A percentile compares a stretch with the other conserved stretches of the same genome.
Evolutionary conservation across 1,140 invertebrate genomes (phyloP).

Genomic region (Diorhabda carinulata): DNA sequence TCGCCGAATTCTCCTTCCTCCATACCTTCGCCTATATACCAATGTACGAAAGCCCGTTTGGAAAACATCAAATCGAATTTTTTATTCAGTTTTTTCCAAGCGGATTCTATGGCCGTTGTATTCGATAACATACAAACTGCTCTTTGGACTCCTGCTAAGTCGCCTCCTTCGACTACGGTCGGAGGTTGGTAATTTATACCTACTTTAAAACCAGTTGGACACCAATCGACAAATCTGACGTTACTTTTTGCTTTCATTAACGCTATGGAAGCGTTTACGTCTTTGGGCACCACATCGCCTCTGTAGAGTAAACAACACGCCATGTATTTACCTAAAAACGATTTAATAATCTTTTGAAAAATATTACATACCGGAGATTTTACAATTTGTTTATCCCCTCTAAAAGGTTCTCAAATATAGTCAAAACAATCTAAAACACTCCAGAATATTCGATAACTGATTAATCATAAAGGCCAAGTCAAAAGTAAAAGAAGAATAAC

Average conservation of each 20-base stretch:
- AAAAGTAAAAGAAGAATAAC: too few species aligned
- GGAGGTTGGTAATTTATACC: conserved; percentile 80
- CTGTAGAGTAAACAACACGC: conserved; percentile 72
- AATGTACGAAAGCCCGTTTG: conserved; percentile 70
- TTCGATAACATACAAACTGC: conserved; percentile 84
- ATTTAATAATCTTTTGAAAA: neutral
- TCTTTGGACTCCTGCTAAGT: conserved; percentile 76
- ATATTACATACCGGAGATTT: neutral
- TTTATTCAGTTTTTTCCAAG: conserved; percentile 67
- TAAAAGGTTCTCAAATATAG: too few species aligned
- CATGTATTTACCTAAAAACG: conserved; percentile 75
- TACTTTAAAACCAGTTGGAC: conserved; percentile 75
- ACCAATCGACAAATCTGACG: conserved; percentile 84
- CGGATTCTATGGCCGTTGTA: conserved; percentile 76
- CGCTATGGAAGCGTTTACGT: conserved; percentile 77
- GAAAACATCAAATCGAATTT: conserved; percentile 82
- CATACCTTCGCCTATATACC: conserved; percentile 81
- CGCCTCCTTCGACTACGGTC: conserved; percentile 72
- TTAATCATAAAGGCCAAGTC: too few species aligned
- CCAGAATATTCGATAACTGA: neutral
- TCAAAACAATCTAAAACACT: too few species aligned
- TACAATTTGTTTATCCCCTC: too few species aligned
- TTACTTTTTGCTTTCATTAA: conserved; percentile 76
- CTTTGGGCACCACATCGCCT: conserved; percentile 54
- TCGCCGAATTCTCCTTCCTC: conserved; percentile 80